phyloP scores from a whole-genome alignment of 2,113 vertebrate genomes.

The Tretioscincus oriximinensis region DNA sequence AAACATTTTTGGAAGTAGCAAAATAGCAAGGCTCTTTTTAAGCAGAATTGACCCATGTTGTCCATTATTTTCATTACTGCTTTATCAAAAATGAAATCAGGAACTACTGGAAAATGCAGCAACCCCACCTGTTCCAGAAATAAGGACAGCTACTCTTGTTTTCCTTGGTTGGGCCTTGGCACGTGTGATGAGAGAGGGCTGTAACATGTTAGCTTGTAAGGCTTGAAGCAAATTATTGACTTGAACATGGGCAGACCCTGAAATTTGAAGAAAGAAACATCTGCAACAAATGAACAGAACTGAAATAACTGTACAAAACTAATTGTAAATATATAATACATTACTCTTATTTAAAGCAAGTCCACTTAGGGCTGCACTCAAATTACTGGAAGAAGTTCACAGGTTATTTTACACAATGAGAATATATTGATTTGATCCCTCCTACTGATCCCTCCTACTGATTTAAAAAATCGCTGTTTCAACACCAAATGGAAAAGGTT shows the following conservation, averaged over 20 bases:
- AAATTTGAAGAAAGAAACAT: not conserved
- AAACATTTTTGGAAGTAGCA: slow-evolving; percentile 25
- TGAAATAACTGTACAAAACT: not conserved
- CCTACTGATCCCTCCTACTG: too few relatives aligned
- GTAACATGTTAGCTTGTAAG: slow-evolving; percentile 56
- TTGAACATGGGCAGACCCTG: slow-evolving; percentile 69
- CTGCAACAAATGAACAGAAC: not conserved
- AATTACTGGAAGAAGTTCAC: not conserved
- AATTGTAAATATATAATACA: not conserved
- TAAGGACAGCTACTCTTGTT: slow-evolving; percentile 87
- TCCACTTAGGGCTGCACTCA: not conserved
- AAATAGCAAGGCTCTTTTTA: not conserved
- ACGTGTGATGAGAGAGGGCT: slow-evolving; percentile 40
- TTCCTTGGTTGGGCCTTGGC: slow-evolving; percentile 63
- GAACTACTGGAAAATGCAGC: not conserved
- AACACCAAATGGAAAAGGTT: too few relatives aligned
- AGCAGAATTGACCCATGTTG: not conserved
- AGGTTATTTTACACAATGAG: not conserved
- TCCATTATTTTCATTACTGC: not conserved
- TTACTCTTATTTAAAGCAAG: not conserved
- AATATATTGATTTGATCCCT: too few relatives aligned
- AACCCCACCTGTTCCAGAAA: slow-evolving; percentile 91
- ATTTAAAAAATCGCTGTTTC: too few relatives aligned
- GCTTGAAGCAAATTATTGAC: slow-evolving; percentile 69
- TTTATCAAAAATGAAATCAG: not conserved